phyloP scores from a whole-genome alignment of 64 coral and sea anemone genomes.

The Stichodactyla helianthus region DNA sequence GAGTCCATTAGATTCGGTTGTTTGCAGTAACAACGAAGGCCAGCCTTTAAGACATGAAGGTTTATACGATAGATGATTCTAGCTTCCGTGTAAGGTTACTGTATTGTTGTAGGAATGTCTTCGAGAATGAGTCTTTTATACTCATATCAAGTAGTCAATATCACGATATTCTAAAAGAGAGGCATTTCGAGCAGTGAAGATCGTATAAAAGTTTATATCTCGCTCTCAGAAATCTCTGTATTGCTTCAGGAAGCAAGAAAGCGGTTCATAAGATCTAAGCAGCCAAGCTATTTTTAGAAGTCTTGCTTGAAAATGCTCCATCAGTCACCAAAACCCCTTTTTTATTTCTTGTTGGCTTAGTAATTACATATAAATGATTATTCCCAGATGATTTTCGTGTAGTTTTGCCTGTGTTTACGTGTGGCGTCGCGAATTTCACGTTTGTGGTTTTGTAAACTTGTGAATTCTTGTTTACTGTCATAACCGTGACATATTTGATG shows the following conservation, averaged over 20 bases:
- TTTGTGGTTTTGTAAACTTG: conserved; percentile 21
- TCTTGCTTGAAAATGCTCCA: conserved; percentile 12
- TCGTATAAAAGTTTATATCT: background rate
- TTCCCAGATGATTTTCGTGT: background rate
- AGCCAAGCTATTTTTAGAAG: conserved; percentile 14
- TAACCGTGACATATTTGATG: conserved; percentile 1
- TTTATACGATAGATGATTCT: background rate
- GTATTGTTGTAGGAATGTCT: conserved; percentile 1
- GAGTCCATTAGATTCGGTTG: background rate
- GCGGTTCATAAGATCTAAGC: background rate
- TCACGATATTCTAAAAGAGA: background rate
- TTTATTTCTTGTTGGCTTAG: conserved; percentile 5
- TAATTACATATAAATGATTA: background rate
- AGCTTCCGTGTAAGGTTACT: conserved; percentile 11
- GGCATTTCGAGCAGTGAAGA: background rate
- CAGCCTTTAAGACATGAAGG: background rate
- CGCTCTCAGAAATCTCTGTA: background rate
- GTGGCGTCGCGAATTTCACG: conserved; percentile 5
- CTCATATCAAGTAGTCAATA: background rate
- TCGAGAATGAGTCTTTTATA: background rate
- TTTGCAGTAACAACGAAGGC: background rate
- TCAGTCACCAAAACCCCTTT: background rate
- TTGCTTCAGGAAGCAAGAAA: conserved; percentile 12
- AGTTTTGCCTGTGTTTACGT: background rate
- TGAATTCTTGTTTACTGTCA: conserved; percentile 21